Evolutionary conservation across 2,113 vertebrate species (phyloP).

Genomic region (Andinoacara biseriatus): DNA sequence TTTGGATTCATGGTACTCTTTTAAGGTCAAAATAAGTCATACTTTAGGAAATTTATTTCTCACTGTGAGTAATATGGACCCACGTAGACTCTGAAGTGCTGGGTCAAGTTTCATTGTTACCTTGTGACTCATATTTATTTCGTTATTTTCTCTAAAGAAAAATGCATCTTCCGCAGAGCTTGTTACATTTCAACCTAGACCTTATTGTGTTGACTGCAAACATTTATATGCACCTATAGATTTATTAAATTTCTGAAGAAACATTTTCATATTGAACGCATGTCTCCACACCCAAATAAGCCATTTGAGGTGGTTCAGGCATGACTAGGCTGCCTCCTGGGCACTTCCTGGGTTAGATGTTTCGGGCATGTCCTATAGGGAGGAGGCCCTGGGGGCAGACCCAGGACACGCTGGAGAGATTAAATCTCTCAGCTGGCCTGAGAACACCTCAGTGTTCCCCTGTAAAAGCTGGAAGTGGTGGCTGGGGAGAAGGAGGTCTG

Average conservation of each 20-base stretch:
- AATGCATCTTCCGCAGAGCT: slow-evolving; percentile 5
- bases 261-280: background rate
- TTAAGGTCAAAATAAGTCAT: background rate
- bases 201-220: background rate
- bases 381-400: too few relatives aligned
- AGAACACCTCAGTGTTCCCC: too few relatives aligned
- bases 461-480: too few relatives aligned
- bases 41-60: background rate
- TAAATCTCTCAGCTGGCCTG: too few relatives aligned
- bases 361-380: too few relatives aligned
- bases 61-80: background rate
- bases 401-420: too few relatives aligned
- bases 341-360: too few relatives aligned
- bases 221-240: background rate
- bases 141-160: slow-evolving; percentile 5
- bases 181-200: slow-evolving; percentile 39
- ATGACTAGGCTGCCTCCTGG: too few relatives aligned
- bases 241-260: slow-evolving; percentile 5
- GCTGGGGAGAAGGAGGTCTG: too few relatives aligned
- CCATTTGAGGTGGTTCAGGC: too few relatives aligned
- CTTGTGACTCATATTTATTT: slow-evolving; percentile 17
- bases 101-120: slow-evolving; percentile 15
- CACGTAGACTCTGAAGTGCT: background rate
- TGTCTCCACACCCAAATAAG: too few relatives aligned
- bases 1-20: background rate